A percentile compares a stretch with the other conserved stretches of the same genome.
Conservation (phyloP, 2,888 invertebrate genomes). For the Idaea dimidiata region DNA sequence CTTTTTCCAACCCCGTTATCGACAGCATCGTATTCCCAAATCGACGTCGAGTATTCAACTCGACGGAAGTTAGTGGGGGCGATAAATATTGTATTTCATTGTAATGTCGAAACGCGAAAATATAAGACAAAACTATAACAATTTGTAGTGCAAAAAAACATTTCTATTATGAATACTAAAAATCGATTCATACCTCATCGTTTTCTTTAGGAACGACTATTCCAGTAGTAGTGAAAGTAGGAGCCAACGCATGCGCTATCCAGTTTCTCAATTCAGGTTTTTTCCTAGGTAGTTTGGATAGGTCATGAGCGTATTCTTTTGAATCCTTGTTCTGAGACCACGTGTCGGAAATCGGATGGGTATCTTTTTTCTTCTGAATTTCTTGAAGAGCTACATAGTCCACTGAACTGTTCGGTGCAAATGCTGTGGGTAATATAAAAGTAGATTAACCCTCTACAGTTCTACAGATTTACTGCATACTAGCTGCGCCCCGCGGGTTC, state of each 20-base stretch:
- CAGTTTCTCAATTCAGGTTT: background rate
- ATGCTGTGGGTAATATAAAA: slow-evolving; percentile 26
- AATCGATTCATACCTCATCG: background rate
- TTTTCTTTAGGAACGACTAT: background rate
- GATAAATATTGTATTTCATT: no score
- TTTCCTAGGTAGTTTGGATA: slow-evolving; percentile 38
- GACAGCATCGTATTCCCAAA: no score
- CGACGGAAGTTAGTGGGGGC: no score
- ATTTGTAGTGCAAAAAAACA: no score
- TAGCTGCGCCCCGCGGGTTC: no score
- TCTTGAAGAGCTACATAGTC: slow-evolving; percentile 34
- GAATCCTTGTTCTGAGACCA: slow-evolving; percentile 48
- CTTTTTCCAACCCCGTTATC: no score
- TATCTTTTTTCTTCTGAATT: slow-evolving; percentile 8
- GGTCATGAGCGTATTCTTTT: slow-evolving; percentile 48
- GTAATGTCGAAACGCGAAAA: no score
- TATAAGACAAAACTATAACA: no score
- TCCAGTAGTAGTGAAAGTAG: background rate
- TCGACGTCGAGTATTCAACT: no score
- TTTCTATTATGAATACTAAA: no score
- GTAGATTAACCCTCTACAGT: no score
- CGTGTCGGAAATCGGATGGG: slow-evolving; percentile 39
- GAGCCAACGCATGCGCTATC: background rate
- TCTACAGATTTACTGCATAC: no score
- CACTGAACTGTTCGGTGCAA: slow-evolving; percentile 28